Percentiles rank a stretch among this genome's conserved stretches.
Conservation (phyloP, 30 jellyfish, hydroid and myxozoan genomes). For the Euphysa ruthae region DNA sequence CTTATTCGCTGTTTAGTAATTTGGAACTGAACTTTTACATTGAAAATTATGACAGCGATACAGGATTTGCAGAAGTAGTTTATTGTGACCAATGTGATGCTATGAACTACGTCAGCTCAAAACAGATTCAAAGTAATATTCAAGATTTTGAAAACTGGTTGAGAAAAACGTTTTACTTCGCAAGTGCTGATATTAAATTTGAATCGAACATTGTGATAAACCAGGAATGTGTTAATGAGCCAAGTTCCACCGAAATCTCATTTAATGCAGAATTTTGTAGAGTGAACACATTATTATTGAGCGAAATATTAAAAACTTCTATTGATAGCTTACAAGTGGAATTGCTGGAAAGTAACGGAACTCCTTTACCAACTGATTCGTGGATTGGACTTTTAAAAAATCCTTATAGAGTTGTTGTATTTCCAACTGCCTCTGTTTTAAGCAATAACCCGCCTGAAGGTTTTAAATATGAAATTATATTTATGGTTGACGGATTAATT, state of each 20-base stretch:
- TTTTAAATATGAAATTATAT: background rate
- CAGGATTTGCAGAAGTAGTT: background rate
- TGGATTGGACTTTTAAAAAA: constrained; percentile 27
- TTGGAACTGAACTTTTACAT: background rate
- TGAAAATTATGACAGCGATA: background rate
- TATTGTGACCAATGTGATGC: constrained; percentile 21
- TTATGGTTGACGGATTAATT: background rate
- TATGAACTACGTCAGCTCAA: background rate
- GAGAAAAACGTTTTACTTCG: background rate
- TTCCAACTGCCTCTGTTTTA: background rate
- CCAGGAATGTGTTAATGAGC: background rate
- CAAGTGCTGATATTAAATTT: background rate
- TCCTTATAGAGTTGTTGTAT: constrained; percentile 18
- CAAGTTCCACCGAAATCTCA: background rate
- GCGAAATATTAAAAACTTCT: background rate
- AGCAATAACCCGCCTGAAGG: background rate
- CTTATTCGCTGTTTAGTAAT: background rate
- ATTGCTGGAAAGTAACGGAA: constrained; percentile 31
- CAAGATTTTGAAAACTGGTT: background rate
- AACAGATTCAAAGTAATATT: background rate
- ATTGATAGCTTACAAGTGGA: constrained; percentile 6
- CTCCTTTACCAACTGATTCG: constrained; percentile 26
- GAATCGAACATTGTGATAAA: background rate
- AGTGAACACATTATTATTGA: background rate
- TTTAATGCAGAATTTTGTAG: background rate